Evolutionary conservation across 2,113 vertebrate species (phyloP).

Genomic region (rat (Rattus norvegicus)): GRCr8 NC_086031.1:37409501-37410000

Average conservation of each 20-base stretch:
- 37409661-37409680: too few relatives aligned
- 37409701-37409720: not conserved
- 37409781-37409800: not conserved
- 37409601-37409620: not conserved
- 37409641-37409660: too few relatives aligned
- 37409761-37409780: not conserved
- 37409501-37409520: not conserved
- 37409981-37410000: fast-evolving
- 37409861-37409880: not conserved
- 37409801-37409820: not conserved
- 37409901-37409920: too few relatives aligned
- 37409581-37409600: too few relatives aligned
- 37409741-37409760: not conserved
- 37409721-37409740: too few relatives aligned
- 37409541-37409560: too few relatives aligned
- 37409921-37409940: not conserved
- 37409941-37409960: not conserved
- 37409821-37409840: not conserved
- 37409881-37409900: not conserved
- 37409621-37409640: not conserved
- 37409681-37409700: not conserved
- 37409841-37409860: not conserved
- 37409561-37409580: too few relatives aligned
- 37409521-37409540: too few relatives aligned
- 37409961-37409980: too few relatives aligned